Conservation (phyloP, 2,888 invertebrate genomes). For the Epinotia demarniana region DNA sequence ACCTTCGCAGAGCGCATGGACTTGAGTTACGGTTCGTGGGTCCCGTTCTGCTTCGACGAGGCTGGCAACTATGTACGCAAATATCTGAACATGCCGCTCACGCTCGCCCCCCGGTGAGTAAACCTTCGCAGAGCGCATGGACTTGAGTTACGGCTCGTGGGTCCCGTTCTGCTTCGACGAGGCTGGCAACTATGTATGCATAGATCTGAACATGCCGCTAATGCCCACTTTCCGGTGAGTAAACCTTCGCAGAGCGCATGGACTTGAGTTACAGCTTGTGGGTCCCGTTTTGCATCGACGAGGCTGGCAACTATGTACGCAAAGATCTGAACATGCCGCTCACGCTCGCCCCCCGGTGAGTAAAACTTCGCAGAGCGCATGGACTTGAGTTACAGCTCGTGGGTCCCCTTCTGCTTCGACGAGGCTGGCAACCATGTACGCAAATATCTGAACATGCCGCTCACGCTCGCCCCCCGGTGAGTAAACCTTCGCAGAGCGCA, state of each 20-base stretch:
- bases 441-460: constrained; percentile 91
- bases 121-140: not conserved
- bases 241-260: too few species aligned
- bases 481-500: not conserved
- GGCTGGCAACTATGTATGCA: not conserved
- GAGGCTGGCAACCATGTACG: constrained; percentile 1
- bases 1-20: not conserved
- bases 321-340: constrained; percentile 92
- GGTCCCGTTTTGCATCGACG: too few species aligned
- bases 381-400: not conserved
- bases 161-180: constrained; percentile 5
- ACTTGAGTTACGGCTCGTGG: not conserved
- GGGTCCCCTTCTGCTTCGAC: constrained; percentile 5
- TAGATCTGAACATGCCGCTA: too few species aligned
- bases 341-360: constrained; percentile 86
- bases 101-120: constrained; percentile 86
- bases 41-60: constrained; percentile 11
- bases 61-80: constrained; percentile 3
- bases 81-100: constrained; percentile 92
- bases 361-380: not conserved
- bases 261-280: too few species aligned
- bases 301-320: too few species aligned
- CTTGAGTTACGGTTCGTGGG: not conserved
- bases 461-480: constrained; percentile 87
- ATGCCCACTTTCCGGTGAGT: too few species aligned